Conservation (phyloP, 2,888 invertebrate species). For the Calameuta filiformis region DNA sequence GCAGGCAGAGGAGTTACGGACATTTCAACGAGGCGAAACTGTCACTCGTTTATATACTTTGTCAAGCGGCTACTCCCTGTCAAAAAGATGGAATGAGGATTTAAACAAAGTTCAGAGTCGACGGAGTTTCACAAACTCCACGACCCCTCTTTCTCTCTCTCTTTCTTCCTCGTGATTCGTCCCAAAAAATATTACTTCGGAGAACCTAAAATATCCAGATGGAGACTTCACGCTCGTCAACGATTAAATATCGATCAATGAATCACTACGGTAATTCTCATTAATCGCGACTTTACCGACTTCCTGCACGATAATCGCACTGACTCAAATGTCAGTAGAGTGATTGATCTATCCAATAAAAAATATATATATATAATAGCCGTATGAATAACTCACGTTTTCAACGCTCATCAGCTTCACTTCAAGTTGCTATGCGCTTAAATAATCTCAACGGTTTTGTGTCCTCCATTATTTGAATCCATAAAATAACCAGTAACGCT, state of each 20-base stretch:
- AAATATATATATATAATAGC: background rate
- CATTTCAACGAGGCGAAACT: constrained; percentile 8
- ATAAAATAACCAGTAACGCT: background rate
- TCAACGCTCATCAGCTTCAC: background rate
- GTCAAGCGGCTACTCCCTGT: background rate
- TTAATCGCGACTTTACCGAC: background rate
- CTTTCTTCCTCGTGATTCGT: background rate
- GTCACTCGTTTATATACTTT: constrained; percentile 13
- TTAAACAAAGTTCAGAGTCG: background rate
- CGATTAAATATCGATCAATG: background rate
- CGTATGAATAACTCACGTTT: background rate
- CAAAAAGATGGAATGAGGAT: background rate
- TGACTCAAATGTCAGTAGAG: background rate
- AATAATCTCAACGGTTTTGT: background rate
- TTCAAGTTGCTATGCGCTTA: background rate
- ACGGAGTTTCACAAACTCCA: background rate
- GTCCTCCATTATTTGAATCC: background rate
- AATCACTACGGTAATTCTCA: background rate
- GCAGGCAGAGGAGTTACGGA: background rate
- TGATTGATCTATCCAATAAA: background rate
- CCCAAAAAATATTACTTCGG: background rate
- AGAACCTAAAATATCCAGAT: background rate
- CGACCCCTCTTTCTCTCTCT: too few relatives aligned
- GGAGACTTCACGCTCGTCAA: background rate
- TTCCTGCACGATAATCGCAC: background rate